phyloP scores from a whole-genome alignment of 2,888 invertebrate species.

The Geotrupes spiniger region DNA sequence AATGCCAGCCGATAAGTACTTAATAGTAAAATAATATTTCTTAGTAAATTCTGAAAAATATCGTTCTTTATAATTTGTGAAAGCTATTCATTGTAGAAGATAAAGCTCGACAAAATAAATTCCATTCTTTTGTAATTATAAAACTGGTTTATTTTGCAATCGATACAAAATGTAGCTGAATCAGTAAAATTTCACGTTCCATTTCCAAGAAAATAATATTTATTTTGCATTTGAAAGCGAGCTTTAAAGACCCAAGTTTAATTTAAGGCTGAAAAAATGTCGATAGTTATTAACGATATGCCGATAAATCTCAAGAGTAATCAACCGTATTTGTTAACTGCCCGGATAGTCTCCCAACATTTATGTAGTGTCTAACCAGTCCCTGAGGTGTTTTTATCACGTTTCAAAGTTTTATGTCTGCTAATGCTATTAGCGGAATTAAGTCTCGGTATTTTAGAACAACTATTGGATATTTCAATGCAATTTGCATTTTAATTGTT shows the following conservation, averaged over 20 bases:
- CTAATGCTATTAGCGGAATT: constrained; percentile 7
- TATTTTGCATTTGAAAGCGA: too few species aligned
- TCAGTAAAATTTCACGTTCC: too few species aligned
- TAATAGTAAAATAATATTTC: too few species aligned
- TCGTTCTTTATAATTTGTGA: too few species aligned
- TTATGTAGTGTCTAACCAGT: constrained; percentile 2
- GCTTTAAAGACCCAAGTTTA: too few species aligned
- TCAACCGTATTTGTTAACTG: constrained; percentile 19
- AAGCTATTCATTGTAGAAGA: neutral
- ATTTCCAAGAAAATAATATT: too few species aligned
- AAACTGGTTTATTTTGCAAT: too few species aligned
- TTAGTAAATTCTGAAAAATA: too few species aligned
- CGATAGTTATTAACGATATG: constrained; percentile 7
- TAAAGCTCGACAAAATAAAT: neutral
- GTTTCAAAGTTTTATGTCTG: constrained; percentile 3
- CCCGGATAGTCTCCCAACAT: neutral
- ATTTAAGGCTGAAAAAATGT: too few species aligned
- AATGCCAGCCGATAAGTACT: too few species aligned
- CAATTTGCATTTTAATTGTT: constrained; percentile 1
- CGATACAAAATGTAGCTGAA: too few species aligned
- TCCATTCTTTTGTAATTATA: neutral
- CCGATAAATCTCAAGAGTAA: constrained; percentile 18
- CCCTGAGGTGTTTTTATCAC: constrained; percentile 5
- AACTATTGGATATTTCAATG: neutral
- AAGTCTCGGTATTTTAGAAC: constrained; percentile 1